Conservation (phyloP, 2,888 invertebrate genomes). For the Lepidocyrtoides sp. region DNA sequence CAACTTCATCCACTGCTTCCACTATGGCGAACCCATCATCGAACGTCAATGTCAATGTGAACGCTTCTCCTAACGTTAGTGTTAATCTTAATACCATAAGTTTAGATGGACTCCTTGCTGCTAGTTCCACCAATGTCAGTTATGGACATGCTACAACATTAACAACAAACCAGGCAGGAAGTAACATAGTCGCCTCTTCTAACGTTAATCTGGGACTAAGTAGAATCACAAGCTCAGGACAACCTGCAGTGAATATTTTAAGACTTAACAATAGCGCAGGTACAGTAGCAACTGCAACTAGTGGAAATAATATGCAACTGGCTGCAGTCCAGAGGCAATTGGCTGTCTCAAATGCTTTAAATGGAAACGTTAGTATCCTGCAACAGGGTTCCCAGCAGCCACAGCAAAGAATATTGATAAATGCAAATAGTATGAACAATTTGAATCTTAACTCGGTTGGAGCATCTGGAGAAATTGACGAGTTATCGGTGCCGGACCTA, state of each 20-base stretch:
- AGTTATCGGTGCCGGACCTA: constrained; percentile 83
- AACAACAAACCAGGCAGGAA: constrained; percentile 14
- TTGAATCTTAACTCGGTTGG: constrained; percentile 49
- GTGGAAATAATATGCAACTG: constrained; percentile 54
- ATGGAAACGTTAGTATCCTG: constrained; percentile 77
- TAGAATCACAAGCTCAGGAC: constrained; percentile 56
- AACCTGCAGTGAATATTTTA: constrained; percentile 69
- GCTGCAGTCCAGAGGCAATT: constrained; percentile 71
- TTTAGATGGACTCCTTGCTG: constrained; percentile 80
- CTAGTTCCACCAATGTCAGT: constrained; percentile 34
- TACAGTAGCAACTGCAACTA: constrained; percentile 51
- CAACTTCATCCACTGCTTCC: constrained; percentile 60
- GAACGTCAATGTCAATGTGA: constrained; percentile 79
- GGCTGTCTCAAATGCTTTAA: constrained; percentile 72
- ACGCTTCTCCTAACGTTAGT: constrained; percentile 79
- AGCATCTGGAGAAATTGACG: constrained; percentile 72
- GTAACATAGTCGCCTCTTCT: constrained; percentile 63
- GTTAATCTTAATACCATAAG: constrained; percentile 84
- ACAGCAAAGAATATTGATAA: constrained; percentile 77
- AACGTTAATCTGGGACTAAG: constrained; percentile 72
- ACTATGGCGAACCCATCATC: constrained; percentile 58
- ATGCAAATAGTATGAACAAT: constrained; percentile 73
- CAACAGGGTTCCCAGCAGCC: constrained; percentile 59
- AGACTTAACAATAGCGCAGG: constrained; percentile 72
- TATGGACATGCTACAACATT: constrained; percentile 55